Base-by-base conservation (phyloP, 2,113 vertebrate species). In the Carettochelys insculpta region DNA sequence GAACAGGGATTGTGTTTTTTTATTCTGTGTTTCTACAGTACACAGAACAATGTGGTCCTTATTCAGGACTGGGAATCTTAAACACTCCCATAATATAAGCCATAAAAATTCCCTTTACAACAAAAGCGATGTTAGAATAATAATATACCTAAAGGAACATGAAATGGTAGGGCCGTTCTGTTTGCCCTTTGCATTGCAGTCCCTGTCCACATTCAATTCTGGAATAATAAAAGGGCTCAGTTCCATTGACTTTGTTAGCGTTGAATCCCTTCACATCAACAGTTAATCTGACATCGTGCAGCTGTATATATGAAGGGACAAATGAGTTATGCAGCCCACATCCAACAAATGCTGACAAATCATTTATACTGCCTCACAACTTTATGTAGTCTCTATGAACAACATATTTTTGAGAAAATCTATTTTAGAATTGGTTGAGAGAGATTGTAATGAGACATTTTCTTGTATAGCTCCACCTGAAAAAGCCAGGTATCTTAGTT, bases 311-410 rank as follows among this genome's bases (percentile, higher is more conserved):
- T 34, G 20, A 31, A 41, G 82, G 16, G 13, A 22, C 65, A 38
- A 24, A 24, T 0, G 43, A 52, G 45, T 58, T 50, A 5, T 0
- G 1, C 29, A 51, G 45, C 1, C 38, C 82, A 11, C 25, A 19
- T 8, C 41, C 43, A 56, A 93, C 65, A 12, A 86, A 80, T 84
- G 19, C 77, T 50, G 6, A 38, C 34, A 8, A 1, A n/a, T 2
- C 68, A 20, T 2, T 43, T 75, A 45, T 45, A 12, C 71, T 12
- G 45, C 12, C 71, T 75, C 24, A 48, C 2, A 17, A 16, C 83
- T n/a, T 5, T 71, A n/a, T 41, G 2, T 1, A 17, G 5, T 25
- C 11, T 47, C 11, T 1, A 1, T 4, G 17, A 24, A 51, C 11
- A 38, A 68, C 61, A 68, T 38, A 45, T 27, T 45, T 45, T 4